Evolutionary conservation across 2,888 invertebrate species (phyloP).

Genomic region (Lasioglossum calceatum): DNA sequence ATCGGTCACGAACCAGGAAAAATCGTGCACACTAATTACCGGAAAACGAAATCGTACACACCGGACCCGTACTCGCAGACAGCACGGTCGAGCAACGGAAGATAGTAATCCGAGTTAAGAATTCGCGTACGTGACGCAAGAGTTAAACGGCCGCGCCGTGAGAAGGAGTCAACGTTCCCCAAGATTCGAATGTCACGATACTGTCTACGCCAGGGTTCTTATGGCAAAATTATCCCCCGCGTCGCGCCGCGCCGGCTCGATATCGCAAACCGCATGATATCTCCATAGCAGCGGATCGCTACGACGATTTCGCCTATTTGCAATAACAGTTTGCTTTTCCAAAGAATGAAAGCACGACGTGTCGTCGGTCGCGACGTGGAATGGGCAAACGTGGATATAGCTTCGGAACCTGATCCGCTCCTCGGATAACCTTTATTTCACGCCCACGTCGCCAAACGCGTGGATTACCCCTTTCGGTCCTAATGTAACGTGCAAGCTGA

Average conservation of each 20-base stretch:
- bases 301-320: constrained; percentile 78
- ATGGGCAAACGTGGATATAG: constrained; percentile 68
- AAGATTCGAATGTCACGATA: constrained; percentile 76
- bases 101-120: constrained; percentile 58
- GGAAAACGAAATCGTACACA: background rate
- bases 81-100: background rate
- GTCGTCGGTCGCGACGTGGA: constrained; percentile 60
- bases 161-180: constrained; percentile 65
- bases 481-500: background rate
- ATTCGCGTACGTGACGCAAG: constrained; percentile 75
- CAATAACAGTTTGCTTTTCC: constrained; percentile 74
- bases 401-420: constrained; percentile 77
- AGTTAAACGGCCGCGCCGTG: constrained; percentile 70
- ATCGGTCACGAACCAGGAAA: background rate
- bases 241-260: constrained; percentile 66
- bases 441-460: constrained; percentile 33
- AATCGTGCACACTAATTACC: background rate
- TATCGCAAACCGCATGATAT: constrained; percentile 76
- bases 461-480: background rate
- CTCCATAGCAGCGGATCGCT: constrained; percentile 68
- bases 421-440: constrained; percentile 78
- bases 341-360: constrained; percentile 69
- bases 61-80: constrained; percentile 33
- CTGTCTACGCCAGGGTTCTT: constrained; percentile 67
- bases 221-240: constrained; percentile 80